Conservation (phyloP, 2,113 vertebrate species). For the Neogobius melanostomus region DNA sequence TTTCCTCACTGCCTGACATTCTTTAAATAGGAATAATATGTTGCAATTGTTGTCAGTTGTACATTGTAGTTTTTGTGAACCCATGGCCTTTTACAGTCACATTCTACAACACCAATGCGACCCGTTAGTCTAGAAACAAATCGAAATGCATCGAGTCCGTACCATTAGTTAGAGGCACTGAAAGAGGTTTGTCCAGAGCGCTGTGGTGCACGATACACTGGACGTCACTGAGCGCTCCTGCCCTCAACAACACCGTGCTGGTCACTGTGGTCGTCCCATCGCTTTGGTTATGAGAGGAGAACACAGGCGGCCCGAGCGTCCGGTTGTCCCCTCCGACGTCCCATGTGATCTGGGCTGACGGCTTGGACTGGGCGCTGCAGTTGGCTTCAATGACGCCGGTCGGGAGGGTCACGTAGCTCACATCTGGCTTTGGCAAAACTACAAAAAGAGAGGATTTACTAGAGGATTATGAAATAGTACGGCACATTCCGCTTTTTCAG, state of each 20-base stretch:
- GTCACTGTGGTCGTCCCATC: conserved; percentile 74
- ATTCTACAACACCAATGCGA: too few relatives aligned
- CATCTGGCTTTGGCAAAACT: conserved; percentile 76
- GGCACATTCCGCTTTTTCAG: too few relatives aligned
- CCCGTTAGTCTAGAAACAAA: background rate
- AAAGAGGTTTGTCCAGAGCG: conserved; percentile 61
- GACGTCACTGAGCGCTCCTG: conserved; percentile 53
- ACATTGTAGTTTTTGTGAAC: too few relatives aligned
- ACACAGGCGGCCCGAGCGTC: conserved; percentile 59
- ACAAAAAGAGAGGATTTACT: background rate
- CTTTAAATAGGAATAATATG: background rate
- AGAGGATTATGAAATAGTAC: too few relatives aligned
- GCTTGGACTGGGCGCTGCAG: conserved; percentile 72
- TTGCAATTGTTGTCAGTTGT: background rate
- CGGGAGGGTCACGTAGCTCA: conserved; percentile 57
- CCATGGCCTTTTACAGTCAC: too few relatives aligned
- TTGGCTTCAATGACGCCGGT: conserved; percentile 73
- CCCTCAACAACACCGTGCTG: conserved; percentile 68
- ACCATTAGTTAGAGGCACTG: conserved; percentile 48
- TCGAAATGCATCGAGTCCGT: conserved; percentile 16
- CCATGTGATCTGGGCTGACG: conserved; percentile 69
- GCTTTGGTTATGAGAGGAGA: conserved; percentile 40
- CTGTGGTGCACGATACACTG: conserved; percentile 70
- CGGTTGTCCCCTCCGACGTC: conserved; percentile 59
- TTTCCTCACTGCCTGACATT: background rate